Conservation (phyloP, 1,140 invertebrate genomes). For the Bombus superbus region DNA sequence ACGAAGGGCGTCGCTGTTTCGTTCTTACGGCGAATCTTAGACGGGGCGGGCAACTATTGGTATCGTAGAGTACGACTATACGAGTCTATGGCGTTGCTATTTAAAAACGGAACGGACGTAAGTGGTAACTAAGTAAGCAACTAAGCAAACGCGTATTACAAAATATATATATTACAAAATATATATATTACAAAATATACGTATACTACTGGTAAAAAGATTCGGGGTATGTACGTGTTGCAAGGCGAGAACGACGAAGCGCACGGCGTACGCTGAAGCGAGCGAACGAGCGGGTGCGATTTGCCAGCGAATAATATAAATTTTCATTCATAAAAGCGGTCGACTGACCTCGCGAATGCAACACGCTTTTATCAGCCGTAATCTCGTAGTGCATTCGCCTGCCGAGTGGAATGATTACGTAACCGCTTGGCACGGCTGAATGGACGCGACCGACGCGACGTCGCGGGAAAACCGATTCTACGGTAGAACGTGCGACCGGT, state of each 20-base stretch:
- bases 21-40: no score
- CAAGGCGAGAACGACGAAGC: background rate
- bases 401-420: constrained; percentile 54
- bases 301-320: constrained; percentile 55
- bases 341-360: constrained; percentile 65
- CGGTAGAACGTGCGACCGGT: constrained; percentile 24
- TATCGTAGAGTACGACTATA: no score
- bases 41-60: no score
- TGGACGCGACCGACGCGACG: constrained; percentile 37
- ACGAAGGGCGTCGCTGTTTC: no score
- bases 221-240: background rate
- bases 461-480: constrained; percentile 53
- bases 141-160: no score
- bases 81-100: no score
- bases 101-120: no score
- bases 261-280: background rate
- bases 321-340: constrained; percentile 69
- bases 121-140: no score
- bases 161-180: no score
- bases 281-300: constrained; percentile 14
- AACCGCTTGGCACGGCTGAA: constrained; percentile 56
- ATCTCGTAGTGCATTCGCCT: constrained; percentile 65
- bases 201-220: no score
- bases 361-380: constrained; percentile 65
- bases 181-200: no score